phyloP scores from a whole-genome alignment of 1,140 invertebrate species.

The Stegodyphus mimosarum region DNA sequence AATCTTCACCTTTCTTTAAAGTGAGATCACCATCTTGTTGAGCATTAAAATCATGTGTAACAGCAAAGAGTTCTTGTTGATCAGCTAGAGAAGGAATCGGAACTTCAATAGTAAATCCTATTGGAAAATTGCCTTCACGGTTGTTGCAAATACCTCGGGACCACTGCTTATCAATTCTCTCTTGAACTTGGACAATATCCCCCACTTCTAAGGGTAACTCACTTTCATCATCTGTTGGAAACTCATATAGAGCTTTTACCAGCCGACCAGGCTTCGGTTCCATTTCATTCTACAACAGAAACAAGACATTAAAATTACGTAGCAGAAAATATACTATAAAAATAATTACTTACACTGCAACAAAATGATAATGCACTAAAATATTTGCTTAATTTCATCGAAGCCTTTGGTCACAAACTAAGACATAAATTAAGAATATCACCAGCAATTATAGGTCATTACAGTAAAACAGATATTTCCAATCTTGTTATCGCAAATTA shows the following conservation, averaged over 20 bases:
- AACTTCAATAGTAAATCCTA: constrained; percentile 59
- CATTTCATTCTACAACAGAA: background rate
- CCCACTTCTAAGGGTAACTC: constrained; percentile 56
- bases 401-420: too few species aligned
- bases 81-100: constrained; percentile 17
- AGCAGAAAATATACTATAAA: background rate
- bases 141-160: constrained; percentile 47
- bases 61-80: constrained; percentile 53
- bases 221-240: constrained; percentile 54
- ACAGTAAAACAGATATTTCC: too few species aligned
- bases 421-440: too few species aligned
- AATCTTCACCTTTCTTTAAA: constrained; percentile 51
- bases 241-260: constrained; percentile 60
- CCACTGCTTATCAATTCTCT: constrained; percentile 62
- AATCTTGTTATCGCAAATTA: too few species aligned
- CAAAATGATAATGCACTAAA: too few species aligned
- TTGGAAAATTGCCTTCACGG: constrained; percentile 58
- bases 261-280: constrained; percentile 44
- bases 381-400: too few species aligned
- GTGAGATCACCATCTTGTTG: constrained; percentile 62
- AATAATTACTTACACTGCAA: background rate
- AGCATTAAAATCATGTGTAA: constrained; percentile 60
- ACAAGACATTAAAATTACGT: background rate
- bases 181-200: constrained; percentile 61
- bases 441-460: too few species aligned